Base-by-base conservation (phyloP, 1,140 invertebrate genomes). In the Daktulosphaira vitifoliae region DNA sequence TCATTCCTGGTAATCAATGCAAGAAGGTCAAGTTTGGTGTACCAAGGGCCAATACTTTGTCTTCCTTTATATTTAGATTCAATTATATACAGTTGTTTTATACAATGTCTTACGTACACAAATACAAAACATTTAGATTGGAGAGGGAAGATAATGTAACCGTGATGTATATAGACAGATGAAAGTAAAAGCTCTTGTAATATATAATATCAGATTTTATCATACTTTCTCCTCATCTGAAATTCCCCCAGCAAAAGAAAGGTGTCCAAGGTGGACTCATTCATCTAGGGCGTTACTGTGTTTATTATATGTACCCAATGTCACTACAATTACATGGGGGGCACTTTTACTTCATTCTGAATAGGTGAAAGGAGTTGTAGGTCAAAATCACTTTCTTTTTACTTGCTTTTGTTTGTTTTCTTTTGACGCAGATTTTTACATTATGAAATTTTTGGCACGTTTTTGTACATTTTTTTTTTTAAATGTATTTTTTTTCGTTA, bases 301-400 rank as follows among this genome's bases (percentile, higher is more conserved):
- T 16, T 44, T 3, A 48, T 3, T 48, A 62, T 29, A 62, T 25
- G 20, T 59, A 62, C 56, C 56, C 56, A 62, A 62, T 62, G 56
- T 62, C 56, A 62, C 56, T 62, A 62, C 56, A 62, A 46, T 46
- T 48, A 48, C 18, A 62, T 42, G 56, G 46, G 56, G 56, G 56
- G 56, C 56, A 62, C 56, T 62, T 62, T 62, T 62, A 62, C 56
- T 62, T 62, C 56, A 48, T 46, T 62, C 42, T 62, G 56, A 25
- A 38, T 18, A 48, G 56, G 56, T 62, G 56, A 62, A 62, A 62
- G 56, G 56, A 62, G 56, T 62, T 62, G 56, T 62, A 62, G 56
- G 56, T 62, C 54, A 59, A 59, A 59, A 59, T 59, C 56, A 62
- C 56, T 62, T 62, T 62, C 56, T 62, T 62, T 62, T 62, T 62